A percentile compares a stretch with the other conserved stretches of the same genome.
Evolutionary conservation across 1,140 invertebrate species (phyloP).

Genomic region (Drosophila punjabiensis): DNA sequence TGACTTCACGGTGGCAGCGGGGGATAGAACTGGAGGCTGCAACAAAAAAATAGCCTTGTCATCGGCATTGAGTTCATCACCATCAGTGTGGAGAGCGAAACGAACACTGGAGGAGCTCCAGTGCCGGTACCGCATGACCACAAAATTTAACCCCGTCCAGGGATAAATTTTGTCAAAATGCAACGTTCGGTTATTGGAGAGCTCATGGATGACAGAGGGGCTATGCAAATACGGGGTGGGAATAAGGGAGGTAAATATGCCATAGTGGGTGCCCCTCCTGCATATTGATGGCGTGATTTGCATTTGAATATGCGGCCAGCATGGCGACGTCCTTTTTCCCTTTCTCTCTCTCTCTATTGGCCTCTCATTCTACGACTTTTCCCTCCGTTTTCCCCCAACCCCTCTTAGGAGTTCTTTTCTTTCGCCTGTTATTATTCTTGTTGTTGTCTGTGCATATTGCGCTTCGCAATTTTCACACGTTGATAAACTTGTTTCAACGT

Average conservation of each 20-base stretch:
- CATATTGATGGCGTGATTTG: slow-evolving; percentile 84
- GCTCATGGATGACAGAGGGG: neutral
- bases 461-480: slow-evolving; percentile 77
- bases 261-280: slow-evolving; percentile 30
- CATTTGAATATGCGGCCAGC: slow-evolving; percentile 76
- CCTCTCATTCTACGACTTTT: neutral
- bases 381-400: neutral
- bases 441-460: slow-evolving; percentile 60
- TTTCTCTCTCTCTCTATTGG: neutral
- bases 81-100: slow-evolving; percentile 19
- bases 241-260: slow-evolving; percentile 8
- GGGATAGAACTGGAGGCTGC: neutral
- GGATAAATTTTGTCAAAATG: slow-evolving; percentile 83
- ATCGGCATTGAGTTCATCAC: slow-evolving; percentile 42
- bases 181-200: slow-evolving; percentile 60
- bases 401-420: neutral
- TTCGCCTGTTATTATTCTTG: slow-evolving; percentile 36
- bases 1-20: slow-evolving; percentile 16
- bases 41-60: slow-evolving; percentile 42
- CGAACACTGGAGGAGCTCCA: neutral
- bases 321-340: slow-evolving; percentile 31
- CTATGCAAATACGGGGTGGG: neutral
- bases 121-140: slow-evolving; percentile 49
- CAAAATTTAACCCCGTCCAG: slow-evolving; percentile 66
- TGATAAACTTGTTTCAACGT: slow-evolving; percentile 79